Base-by-base conservation (phyloP, 2,797 vertebrate genomes). In the Takifugu ocellatus region DNA sequence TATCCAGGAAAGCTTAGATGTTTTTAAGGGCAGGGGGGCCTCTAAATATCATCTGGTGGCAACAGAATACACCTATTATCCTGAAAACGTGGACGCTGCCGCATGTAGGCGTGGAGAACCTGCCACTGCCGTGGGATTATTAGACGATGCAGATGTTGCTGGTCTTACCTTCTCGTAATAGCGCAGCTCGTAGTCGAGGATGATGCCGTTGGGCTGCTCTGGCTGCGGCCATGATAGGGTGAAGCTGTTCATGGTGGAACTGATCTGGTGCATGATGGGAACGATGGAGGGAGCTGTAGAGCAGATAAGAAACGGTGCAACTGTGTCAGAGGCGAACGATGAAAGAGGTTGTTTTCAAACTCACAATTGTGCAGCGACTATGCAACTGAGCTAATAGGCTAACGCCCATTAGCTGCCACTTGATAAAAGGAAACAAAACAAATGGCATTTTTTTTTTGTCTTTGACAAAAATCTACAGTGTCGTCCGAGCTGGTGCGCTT, bases 191-290 rank as follows among this genome's bases (percentile, higher is more conserved):
- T 98, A 99, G 88, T 99, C 97, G 80, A 99, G 87, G 80, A 99
- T 99, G 88, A 99, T 98, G 64, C 97, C 97, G 0, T 99, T 99
- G 79, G 97, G 96, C 79, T 99, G 97, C 58, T 99, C 97, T 0
- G 97, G 97, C 75, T 99, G 96, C 6, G 97, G 96, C 97, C 97
- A 99, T 4, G 97, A 99, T 61, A 98, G 83, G 0, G 96, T 98
- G 91, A 99, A 98, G 89, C 94, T 98, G 72, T 93, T 94, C 97
- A 99, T 98, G 1, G 95, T 98, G 69, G 96, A 96, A 75, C 95
- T 97, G 86, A 99, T 95, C 89, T 99, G 97, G 87, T 99, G 97
- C 95, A 99, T 97, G 82, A 98, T 97, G 81, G 96, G 95, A 79
- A 99, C 95, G 0, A 93, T 96, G 73, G 97, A 99, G 25, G 97